phyloP scores from a whole-genome alignment of 2,113 vertebrate genomes.

The Pituophis catenifer region DNA sequence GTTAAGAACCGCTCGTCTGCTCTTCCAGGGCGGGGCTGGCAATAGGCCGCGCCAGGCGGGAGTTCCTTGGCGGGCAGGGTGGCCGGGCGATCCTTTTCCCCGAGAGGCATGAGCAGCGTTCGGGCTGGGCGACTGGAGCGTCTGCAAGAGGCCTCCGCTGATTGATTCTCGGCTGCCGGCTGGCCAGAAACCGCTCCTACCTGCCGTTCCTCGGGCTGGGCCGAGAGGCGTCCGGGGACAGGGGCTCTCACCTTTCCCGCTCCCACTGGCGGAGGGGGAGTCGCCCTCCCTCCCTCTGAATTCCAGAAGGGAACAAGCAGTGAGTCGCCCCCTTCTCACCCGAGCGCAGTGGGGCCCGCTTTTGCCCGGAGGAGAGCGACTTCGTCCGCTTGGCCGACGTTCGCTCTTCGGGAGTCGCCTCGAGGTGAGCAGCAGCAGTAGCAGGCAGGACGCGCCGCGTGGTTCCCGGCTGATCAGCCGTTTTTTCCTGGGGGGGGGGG shows the following conservation, averaged over 20 bases:
- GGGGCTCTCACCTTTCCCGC: background rate
- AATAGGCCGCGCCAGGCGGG: background rate
- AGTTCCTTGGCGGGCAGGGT: background rate
- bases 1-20: background rate
- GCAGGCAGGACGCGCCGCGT: background rate
- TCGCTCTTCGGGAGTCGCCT: background rate
- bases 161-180: background rate
- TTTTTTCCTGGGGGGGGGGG: background rate
- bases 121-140: background rate
- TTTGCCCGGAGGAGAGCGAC: background rate
- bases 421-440: background rate
- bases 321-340: background rate
- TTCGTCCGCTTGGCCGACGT: background rate
- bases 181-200: background rate
- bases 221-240: background rate
- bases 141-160: background rate
- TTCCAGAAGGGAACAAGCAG: background rate
- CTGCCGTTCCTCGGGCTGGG: background rate
- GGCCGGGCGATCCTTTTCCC: background rate
- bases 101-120: background rate
- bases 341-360: background rate
- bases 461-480: background rate
- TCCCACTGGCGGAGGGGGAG: background rate
- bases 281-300: background rate
- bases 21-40: background rate